Conservation (phyloP, 2,888 invertebrate genomes). For the Pheosia tremula region DNA sequence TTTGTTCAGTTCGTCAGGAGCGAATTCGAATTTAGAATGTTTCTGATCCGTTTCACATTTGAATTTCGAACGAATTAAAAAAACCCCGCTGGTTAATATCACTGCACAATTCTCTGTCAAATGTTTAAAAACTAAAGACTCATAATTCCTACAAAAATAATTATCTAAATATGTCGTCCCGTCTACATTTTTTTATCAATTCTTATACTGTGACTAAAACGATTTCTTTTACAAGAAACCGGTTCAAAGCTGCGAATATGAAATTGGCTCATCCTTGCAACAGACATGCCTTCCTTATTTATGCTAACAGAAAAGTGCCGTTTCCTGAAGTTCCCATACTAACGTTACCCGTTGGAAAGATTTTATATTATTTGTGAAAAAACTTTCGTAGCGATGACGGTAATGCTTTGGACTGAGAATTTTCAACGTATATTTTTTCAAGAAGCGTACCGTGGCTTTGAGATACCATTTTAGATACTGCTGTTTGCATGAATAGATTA, state of each 20-base stretch:
- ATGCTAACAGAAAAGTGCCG: slow-evolving; percentile 48
- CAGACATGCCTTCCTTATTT: slow-evolving; percentile 61
- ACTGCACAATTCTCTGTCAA: too few relatives aligned
- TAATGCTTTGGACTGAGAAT: not conserved
- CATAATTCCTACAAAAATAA: too few relatives aligned
- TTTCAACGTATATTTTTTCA: not conserved
- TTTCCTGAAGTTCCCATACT: slow-evolving; percentile 34
- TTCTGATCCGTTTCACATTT: too few relatives aligned
- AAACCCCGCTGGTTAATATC: too few relatives aligned
- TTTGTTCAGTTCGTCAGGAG: too few relatives aligned
- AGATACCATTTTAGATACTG: too few relatives aligned
- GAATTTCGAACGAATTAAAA: too few relatives aligned
- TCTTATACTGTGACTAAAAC: slow-evolving; percentile 59
- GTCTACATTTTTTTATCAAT: slow-evolving; percentile 21
- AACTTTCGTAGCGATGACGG: slow-evolving; percentile 21
- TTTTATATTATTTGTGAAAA: slow-evolving; percentile 30
- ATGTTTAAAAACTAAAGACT: too few relatives aligned
- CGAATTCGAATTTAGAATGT: too few relatives aligned
- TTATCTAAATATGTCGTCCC: not conserved
- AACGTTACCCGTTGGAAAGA: slow-evolving; percentile 16
- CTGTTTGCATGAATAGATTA: too few relatives aligned
- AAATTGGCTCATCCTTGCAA: slow-evolving; percentile 69
- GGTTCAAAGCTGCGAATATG: slow-evolving; percentile 66
- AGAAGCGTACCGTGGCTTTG: not conserved
- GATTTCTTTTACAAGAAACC: slow-evolving; percentile 63